phyloP scores from a whole-genome alignment of 2,888 invertebrate species.

The Eugnorisma glareosa region DNA sequence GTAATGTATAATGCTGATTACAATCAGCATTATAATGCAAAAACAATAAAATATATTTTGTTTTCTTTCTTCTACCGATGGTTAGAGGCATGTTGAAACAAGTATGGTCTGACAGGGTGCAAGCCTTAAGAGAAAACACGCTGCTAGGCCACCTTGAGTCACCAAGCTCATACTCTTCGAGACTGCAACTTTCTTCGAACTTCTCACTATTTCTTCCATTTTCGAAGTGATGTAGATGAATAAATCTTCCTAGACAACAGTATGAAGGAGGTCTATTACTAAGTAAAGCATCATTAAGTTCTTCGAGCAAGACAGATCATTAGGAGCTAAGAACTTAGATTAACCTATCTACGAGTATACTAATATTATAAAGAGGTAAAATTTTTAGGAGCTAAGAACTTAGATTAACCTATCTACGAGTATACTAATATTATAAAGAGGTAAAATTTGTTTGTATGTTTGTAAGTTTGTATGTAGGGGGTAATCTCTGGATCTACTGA shows the following conservation, averaged over 20 bases:
- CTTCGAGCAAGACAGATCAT: neutral
- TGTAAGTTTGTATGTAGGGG: no score
- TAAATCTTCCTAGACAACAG: constrained; percentile 4
- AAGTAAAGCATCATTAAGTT: neutral
- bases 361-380: no score
- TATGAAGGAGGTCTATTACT: neutral
- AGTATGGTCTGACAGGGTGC: constrained; percentile 92
- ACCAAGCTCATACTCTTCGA: constrained; percentile 75
- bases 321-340: neutral
- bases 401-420: neutral
- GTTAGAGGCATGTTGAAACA: constrained; percentile 83
- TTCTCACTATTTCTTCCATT: neutral
- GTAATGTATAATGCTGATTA: no score
- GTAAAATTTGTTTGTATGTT: no score
- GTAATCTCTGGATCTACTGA: no score
- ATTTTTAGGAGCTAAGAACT: neutral
- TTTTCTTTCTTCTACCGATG: constrained; percentile 66
- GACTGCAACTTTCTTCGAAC: neutral
- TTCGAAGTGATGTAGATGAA: neutral
- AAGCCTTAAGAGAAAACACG: constrained; percentile 89
- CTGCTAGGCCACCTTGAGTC: constrained; percentile 91
- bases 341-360: no score
- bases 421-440: no score
- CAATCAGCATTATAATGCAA: neutral
- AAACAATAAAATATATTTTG: constrained; percentile 33